A percentile compares a stretch with the other conserved stretches of the same genome.
phyloP scores from a whole-genome alignment of 2,113 vertebrate species.

The Cichladusa arquata region DNA sequence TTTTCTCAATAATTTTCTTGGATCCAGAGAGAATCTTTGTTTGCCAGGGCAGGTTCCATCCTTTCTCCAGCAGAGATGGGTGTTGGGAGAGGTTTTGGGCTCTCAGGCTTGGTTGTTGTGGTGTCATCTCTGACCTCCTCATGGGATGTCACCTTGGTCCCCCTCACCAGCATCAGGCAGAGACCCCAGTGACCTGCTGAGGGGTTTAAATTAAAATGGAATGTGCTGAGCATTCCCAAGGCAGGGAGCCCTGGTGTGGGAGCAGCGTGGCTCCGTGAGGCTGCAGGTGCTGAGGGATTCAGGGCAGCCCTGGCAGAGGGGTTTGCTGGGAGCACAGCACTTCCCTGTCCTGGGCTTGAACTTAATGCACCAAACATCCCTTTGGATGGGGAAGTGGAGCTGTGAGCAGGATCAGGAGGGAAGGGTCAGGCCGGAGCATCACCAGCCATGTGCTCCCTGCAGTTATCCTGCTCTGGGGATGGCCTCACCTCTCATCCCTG shows the following conservation, averaged over 20 bases:
- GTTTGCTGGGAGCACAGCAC: not conserved
- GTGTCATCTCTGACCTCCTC: not conserved
- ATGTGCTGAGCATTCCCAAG: fast-evolving
- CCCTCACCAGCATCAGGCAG: not conserved
- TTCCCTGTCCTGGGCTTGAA: not conserved
- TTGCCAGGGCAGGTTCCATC: not conserved
- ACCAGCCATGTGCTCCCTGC: not conserved
- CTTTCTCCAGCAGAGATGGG: not conserved
- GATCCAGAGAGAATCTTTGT: not conserved
- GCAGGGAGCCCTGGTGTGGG: not conserved
- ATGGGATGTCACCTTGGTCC: not conserved
- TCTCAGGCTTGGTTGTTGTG: not conserved
- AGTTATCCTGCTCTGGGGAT: not conserved
- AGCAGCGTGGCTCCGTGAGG: fast-evolving
- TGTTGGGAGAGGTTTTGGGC: not conserved
- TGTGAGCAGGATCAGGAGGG: not conserved
- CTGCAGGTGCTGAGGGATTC: not conserved
- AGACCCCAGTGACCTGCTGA: not conserved
- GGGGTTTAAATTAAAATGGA: not conserved
- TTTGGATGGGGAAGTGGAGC: not conserved
- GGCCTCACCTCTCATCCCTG: not conserved
- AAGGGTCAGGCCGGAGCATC: not conserved
- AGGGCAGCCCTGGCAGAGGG: not conserved
- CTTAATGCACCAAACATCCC: not conserved
- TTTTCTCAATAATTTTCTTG: not conserved